Percentiles rank a stretch among this genome's conserved stretches.
These are phyloP conservation scores for Heliothis virescens DNA, from an alignment of 1,140 invertebrate species.

Conservation along the genomic window DNA sequence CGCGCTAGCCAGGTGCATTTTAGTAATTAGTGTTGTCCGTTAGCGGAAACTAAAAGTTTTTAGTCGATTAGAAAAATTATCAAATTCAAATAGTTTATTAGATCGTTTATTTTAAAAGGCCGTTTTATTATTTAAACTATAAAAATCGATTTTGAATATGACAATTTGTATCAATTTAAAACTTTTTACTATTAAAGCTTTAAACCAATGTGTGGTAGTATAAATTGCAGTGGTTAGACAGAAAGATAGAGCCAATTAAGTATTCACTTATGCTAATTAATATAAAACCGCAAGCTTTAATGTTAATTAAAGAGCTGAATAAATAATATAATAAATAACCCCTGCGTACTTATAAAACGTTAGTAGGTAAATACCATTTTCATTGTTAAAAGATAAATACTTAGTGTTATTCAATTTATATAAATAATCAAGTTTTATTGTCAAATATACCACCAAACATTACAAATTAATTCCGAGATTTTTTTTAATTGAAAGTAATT, in stretches of 20 bases:
- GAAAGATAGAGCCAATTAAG: background rate
- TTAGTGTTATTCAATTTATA: too few species aligned
- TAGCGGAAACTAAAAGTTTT: slow-evolving; percentile 40
- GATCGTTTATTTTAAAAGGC: background rate
- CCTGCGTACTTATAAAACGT: background rate
- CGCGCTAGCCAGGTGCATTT: slow-evolving; percentile 61
- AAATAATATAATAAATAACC: background rate
- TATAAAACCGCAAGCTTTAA: background rate
- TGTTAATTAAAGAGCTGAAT: background rate
- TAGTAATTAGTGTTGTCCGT: slow-evolving; percentile 53
- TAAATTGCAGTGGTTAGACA: too few species aligned
- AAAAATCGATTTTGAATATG: background rate
- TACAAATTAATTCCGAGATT: background rate
- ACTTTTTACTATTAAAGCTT: too few species aligned
- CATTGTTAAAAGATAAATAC: too few species aligned
- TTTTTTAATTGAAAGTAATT: background rate
- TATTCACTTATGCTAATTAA: background rate
- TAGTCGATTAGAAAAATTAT: slow-evolving; percentile 26
- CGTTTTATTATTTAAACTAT: slow-evolving; percentile 18
- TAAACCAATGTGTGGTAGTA: too few species aligned
- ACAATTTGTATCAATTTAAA: too few species aligned
- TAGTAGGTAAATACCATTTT: background rate
- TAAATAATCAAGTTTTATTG: background rate
- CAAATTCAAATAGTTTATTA: background rate
- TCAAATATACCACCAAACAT: background rate